Percentiles rank a stretch among this genome's conserved stretches.
phyloP scores from a whole-genome alignment of 2,888 invertebrate genomes.

The Nomada ruficornis region DNA sequence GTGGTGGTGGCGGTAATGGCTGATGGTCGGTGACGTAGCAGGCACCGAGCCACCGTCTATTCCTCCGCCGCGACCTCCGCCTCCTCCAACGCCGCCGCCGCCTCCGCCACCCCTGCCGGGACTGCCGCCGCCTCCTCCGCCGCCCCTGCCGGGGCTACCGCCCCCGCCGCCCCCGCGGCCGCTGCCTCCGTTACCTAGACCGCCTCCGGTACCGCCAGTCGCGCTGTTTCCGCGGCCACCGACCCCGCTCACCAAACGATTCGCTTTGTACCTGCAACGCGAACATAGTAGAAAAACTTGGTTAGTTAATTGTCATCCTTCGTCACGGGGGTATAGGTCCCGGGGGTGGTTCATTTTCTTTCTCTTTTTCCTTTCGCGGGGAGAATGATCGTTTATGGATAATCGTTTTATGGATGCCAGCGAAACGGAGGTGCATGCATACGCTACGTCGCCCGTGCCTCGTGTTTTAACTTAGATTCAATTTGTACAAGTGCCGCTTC shows the following conservation, averaged over 20 bases:
- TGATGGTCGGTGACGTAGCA: conserved; percentile 68
- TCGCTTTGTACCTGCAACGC: conserved; percentile 81
- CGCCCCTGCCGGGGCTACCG: conserved; percentile 77
- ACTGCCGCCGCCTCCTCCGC: conserved; percentile 81
- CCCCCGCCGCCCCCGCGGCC: conserved; percentile 83
- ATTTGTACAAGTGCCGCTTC: no score
- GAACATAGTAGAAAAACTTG: conserved; percentile 53
- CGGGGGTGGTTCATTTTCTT: background rate
- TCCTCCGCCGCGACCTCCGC: conserved; percentile 78
- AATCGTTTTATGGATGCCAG: no score
- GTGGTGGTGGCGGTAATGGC: conserved; percentile 72
- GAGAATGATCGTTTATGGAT: background rate
- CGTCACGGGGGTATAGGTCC: no score
- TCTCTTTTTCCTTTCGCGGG: background rate
- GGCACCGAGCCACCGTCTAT: conserved; percentile 69
- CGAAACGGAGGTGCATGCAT: no score
- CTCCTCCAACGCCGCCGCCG: conserved; percentile 84
- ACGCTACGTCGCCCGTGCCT: no score
- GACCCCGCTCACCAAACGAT: conserved; percentile 85
- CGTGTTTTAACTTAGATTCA: no score
- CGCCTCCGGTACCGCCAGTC: conserved; percentile 83
- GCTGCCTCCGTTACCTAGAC: conserved; percentile 73
- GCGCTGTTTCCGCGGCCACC: conserved; percentile 85
- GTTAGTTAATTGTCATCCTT: conserved; percentile 55
- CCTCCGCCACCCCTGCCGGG: conserved; percentile 85